Evolutionary conservation across 2,888 invertebrate species (phyloP).

Genomic region (Eustalomyia histrio): DNA sequence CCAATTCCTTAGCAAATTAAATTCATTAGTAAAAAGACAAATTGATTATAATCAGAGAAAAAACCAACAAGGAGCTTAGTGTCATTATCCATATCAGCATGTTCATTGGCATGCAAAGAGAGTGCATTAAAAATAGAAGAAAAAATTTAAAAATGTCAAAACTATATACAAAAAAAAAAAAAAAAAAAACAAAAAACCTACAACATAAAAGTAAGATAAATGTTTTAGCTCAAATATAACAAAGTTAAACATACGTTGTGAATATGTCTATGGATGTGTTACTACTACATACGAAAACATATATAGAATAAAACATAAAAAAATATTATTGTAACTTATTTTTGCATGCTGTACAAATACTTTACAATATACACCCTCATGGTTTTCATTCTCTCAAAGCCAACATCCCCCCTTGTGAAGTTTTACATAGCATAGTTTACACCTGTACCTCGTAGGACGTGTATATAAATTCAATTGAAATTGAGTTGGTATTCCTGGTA

Average conservation of each 20-base stretch:
- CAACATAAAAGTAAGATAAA: conserved; percentile 51
- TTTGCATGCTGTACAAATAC: neutral
- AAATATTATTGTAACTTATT: conserved; percentile 41
- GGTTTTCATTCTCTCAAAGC: conserved; percentile 25
- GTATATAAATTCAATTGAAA: too few relatives aligned
- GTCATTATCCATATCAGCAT: conserved; percentile 42
- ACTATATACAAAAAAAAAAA: conserved; percentile 21
- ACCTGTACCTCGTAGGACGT: neutral
- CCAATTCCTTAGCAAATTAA: conserved; percentile 35
- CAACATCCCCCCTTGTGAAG: conserved; percentile 19
- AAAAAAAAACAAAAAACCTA: neutral
- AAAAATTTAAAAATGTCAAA: too few relatives aligned
- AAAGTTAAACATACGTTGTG: conserved; percentile 31
- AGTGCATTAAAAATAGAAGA: conserved; percentile 33
- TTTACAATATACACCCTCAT: conserved; percentile 31
- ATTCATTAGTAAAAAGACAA: conserved; percentile 47
- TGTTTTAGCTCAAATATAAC: conserved; percentile 44
- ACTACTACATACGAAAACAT: neutral
- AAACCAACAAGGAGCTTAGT: conserved; percentile 28
- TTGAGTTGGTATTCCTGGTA: too few relatives aligned
- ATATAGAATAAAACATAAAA: conserved; percentile 33
- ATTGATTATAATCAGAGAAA: conserved; percentile 46
- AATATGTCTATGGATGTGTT: neutral
- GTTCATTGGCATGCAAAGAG: conserved; percentile 47
- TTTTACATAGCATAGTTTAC: neutral